Evolutionary conservation across 2,797 vertebrate genomes (phyloP).

Genomic region (Sebastes nivosus): DNA sequence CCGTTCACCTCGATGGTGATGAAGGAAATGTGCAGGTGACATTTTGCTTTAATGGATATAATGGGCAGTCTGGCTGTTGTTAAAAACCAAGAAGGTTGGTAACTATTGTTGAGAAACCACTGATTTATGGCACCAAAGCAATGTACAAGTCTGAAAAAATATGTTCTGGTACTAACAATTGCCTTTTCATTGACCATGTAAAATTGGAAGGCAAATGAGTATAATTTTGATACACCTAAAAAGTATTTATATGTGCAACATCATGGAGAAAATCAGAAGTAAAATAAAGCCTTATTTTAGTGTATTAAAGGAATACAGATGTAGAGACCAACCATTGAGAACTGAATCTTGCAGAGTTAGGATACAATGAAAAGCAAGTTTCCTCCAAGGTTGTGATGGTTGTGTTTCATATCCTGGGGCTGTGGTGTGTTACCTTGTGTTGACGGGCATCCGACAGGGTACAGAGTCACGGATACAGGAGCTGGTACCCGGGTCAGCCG

Average conservation of each 20-base stretch:
- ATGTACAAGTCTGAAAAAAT: not conserved
- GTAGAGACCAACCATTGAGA: not conserved
- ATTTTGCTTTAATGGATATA: not conserved
- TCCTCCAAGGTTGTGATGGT: not conserved
- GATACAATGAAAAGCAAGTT: not conserved
- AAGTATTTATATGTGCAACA: not conserved
- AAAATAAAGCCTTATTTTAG: not conserved
- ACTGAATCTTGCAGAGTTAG: not conserved
- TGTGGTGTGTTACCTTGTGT: constrained; percentile 80
- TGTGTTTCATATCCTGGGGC: not conserved
- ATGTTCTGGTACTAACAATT: not conserved
- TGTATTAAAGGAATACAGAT: not conserved
- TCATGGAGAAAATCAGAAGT: not conserved
- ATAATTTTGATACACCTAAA: not conserved
- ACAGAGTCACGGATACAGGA: constrained; percentile 95
- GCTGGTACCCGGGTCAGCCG: constrained; percentile 89
- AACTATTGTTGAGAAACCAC: not conserved
- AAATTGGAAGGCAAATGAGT: not conserved
- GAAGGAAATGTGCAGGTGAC: not conserved
- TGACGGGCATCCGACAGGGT: constrained; percentile 90
- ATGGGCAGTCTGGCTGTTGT: not conserved
- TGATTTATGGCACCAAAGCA: not conserved
- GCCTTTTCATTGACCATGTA: not conserved
- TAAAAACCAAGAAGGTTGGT: not conserved
- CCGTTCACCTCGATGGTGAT: not conserved